Percentiles rank a stretch among this genome's conserved stretches.
phyloP scores from a whole-genome alignment of 2,888 invertebrate genomes.

The Parnassius smintheus region DNA sequence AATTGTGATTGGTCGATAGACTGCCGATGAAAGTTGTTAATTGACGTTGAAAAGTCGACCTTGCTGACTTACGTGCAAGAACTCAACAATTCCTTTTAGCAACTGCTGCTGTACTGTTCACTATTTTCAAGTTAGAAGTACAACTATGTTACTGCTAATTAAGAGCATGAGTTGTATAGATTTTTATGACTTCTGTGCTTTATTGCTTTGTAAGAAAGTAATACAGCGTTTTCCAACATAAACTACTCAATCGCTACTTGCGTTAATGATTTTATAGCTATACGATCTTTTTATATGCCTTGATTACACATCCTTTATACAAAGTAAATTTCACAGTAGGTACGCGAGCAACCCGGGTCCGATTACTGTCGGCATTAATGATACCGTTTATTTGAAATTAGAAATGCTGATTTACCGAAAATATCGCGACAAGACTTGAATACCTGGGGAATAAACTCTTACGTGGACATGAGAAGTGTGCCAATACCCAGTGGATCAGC shows the following conservation, averaged over 20 bases:
- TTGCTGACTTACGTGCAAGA: not conserved
- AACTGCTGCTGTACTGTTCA: conserved; percentile 2
- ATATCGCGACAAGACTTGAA: too few relatives aligned
- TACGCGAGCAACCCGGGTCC: too few relatives aligned
- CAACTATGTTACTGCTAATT: conserved; percentile 18
- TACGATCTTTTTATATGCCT: conserved; percentile 6
- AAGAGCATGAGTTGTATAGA: conserved; percentile 17
- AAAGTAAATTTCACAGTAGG: conserved; percentile 9
- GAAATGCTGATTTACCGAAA: too few relatives aligned
- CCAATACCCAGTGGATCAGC: too few relatives aligned
- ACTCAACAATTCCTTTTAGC: conserved; percentile 8
- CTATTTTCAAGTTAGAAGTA: conserved; percentile 4
- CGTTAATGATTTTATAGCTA: conserved; percentile 13
- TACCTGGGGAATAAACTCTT: too few relatives aligned
- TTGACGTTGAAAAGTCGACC: conserved; percentile 31
- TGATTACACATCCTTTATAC: conserved; percentile 15
- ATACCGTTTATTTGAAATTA: too few relatives aligned
- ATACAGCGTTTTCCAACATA: conserved; percentile 10
- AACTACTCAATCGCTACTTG: conserved; percentile 1
- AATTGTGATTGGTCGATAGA: conserved; percentile 44
- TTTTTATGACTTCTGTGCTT: conserved; percentile 13
- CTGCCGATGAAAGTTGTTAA: conserved; percentile 40
- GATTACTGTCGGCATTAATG: too few relatives aligned
- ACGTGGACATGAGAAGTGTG: too few relatives aligned
- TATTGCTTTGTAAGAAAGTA: conserved; percentile 17